These are phyloP conservation scores for Myoxocephalus aenaeus DNA, from an alignment of 2,797 vertebrate genomes.

Conservation along the genomic window DNA sequence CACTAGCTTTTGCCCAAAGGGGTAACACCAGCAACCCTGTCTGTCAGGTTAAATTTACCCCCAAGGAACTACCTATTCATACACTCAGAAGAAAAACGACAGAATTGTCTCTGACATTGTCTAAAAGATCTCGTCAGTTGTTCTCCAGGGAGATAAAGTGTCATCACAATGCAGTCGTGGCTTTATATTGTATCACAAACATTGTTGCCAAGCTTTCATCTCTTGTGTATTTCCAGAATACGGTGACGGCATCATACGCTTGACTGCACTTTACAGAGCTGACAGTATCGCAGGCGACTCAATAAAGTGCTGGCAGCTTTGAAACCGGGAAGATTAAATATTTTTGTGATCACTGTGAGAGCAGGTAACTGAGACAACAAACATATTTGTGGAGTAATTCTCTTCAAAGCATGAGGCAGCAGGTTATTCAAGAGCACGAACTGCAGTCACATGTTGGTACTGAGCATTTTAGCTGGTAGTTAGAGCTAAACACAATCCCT, in stretches of 20 bases:
- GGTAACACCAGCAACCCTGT: constrained; percentile 16
- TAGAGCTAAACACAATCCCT: not conserved
- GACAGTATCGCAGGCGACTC: constrained; percentile 5
- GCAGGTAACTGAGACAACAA: constrained; percentile 1
- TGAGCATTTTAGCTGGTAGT: not conserved
- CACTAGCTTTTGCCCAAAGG: constrained; percentile 18
- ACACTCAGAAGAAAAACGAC: not conserved
- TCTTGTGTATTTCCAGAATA: constrained; percentile 14
- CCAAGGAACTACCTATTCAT: constrained; percentile 47
- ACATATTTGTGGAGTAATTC: not conserved
- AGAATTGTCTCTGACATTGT: constrained; percentile 38
- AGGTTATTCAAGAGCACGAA: not conserved
- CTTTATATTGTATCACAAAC: not conserved
- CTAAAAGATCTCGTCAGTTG: constrained; percentile 22
- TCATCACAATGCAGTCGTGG: constrained; percentile 19
- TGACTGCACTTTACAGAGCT: not conserved
- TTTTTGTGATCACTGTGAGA: not conserved
- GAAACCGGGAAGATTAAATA: constrained; percentile 1
- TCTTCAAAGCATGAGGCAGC: not conserved
- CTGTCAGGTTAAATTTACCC: constrained; percentile 64
- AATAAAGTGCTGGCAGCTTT: not conserved
- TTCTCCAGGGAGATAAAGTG: constrained; percentile 22
- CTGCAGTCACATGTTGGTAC: not conserved
- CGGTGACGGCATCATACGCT: constrained; percentile 5
- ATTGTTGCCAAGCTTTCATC: constrained; percentile 10